Evolutionary conservation across 2,888 invertebrate species (phyloP).

Genomic region (Diarsia mendica): DNA sequence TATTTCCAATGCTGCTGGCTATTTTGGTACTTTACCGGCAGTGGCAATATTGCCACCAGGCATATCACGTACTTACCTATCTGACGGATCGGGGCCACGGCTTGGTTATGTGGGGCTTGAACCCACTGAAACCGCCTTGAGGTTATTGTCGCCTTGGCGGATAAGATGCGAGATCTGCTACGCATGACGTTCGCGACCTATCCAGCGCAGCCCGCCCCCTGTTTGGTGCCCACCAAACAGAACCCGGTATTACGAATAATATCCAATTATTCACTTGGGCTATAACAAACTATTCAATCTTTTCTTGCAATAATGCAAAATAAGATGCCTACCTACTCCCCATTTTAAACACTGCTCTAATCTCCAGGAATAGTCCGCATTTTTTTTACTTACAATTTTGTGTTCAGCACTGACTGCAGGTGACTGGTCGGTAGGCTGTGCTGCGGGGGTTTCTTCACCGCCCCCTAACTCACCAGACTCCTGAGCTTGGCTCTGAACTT

Average conservation of each 20-base stretch:
- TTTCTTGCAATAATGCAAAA: not conserved
- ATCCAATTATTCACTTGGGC: not conserved
- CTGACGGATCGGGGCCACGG: not conserved
- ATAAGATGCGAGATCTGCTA: not conserved
- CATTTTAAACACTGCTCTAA: not conserved
- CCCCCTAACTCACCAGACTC: constrained; percentile 55
- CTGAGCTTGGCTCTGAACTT: constrained; percentile 44
- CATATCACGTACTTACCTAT: too few species aligned
- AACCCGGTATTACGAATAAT: not conserved
- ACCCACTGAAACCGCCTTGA: too few species aligned
- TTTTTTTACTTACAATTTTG: constrained; percentile 39
- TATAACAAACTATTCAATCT: not conserved
- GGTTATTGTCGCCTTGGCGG: too few species aligned
- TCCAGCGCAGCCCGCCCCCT: too few species aligned
- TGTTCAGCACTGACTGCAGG: constrained; percentile 39
- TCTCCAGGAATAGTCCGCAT: not conserved
- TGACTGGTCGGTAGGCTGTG: constrained; percentile 34
- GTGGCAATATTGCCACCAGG: too few species aligned
- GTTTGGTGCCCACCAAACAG: too few species aligned
- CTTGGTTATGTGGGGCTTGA: not conserved
- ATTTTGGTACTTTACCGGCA: too few species aligned
- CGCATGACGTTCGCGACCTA: not conserved
- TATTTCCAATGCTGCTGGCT: too few species aligned
- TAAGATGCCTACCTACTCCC: not conserved
- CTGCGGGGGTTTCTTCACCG: constrained; percentile 43